Evolutionary conservation across 2,888 invertebrate species (phyloP).

Genomic region (Dugesia japonica): DNA sequence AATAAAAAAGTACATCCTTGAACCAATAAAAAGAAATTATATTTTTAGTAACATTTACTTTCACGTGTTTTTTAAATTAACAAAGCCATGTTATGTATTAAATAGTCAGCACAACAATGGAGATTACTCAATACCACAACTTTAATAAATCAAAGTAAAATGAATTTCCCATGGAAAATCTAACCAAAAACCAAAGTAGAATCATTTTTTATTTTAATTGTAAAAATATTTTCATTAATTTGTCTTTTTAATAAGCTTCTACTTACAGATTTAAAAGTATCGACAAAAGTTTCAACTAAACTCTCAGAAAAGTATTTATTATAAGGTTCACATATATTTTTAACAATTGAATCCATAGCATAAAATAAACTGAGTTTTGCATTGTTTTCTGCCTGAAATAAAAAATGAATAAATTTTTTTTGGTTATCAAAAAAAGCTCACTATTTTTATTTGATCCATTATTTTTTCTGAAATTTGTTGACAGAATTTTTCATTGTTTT

Average conservation of each 20-base stretch:
- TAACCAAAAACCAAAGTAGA: not conserved
- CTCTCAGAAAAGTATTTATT: not conserved
- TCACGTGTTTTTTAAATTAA: too few relatives aligned
- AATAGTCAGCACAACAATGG: too few relatives aligned
- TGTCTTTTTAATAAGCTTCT: not conserved
- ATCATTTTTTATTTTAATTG: conserved; percentile 1
- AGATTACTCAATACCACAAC: too few relatives aligned
- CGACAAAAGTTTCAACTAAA: conserved; percentile 16
- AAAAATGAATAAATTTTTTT: not conserved
- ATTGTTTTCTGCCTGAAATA: not conserved
- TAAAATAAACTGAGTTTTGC: conserved; percentile 16
- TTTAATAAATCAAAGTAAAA: too few relatives aligned
- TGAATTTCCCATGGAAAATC: too few relatives aligned
- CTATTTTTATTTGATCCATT: not conserved
- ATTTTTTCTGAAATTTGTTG: not conserved
- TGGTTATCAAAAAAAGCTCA: too few relatives aligned
- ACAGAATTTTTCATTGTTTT: not conserved
- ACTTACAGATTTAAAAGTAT: conserved; percentile 23
- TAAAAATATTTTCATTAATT: not conserved
- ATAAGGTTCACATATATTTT: conserved; percentile 21
- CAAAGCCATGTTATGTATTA: too few relatives aligned
- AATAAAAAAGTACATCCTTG: too few relatives aligned
- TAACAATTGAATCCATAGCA: conserved; percentile 29
- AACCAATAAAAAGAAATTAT: too few relatives aligned
- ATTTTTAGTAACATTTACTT: too few relatives aligned